A percentile compares a stretch with the other conserved stretches of the same genome.
These are phyloP conservation scores for Uloborus diversus DNA, from an alignment of 1,140 invertebrate genomes.

Conservation along the genomic window DNA sequence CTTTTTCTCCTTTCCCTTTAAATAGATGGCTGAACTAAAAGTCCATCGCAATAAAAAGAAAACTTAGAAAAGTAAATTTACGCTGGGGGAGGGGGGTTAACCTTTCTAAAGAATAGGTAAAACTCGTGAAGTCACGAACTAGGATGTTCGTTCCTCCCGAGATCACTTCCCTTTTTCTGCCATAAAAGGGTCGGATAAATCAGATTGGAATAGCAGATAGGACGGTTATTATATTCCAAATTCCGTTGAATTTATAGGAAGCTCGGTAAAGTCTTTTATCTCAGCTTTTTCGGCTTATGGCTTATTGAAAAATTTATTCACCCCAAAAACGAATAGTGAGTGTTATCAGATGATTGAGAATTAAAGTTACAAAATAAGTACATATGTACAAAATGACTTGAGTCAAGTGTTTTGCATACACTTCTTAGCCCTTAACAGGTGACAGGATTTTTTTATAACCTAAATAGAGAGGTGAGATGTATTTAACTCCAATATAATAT, in stretches of 20 bases:
- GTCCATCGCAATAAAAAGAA: not conserved
- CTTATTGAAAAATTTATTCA: not conserved
- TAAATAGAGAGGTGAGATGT: too few species aligned
- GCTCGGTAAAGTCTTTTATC: not conserved
- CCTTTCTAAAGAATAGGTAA: conserved; percentile 36
- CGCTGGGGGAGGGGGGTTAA: too few species aligned
- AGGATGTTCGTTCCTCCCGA: not conserved
- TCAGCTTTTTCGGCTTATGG: not conserved
- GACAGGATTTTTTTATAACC: too few species aligned
- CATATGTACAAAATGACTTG: too few species aligned
- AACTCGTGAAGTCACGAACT: conserved; percentile 44
- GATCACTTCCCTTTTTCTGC: conserved; percentile 4
- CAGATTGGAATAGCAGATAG: conserved; percentile 20
- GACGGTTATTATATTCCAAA: conserved; percentile 42
- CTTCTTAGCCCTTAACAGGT: too few species aligned
- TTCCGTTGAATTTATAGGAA: conserved; percentile 36
- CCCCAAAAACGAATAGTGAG: too few species aligned
- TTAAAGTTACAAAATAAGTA: too few species aligned
- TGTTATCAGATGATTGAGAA: too few species aligned
- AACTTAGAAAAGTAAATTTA: conserved; percentile 25
- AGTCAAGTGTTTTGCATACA: too few species aligned
- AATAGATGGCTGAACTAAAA: too few species aligned
- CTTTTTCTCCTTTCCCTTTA: too few species aligned
- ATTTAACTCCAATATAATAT: too few species aligned
- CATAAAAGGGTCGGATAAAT: conserved; percentile 21